Conservation (phyloP, 2,888 invertebrate species). For the Cenopis cana region DNA sequence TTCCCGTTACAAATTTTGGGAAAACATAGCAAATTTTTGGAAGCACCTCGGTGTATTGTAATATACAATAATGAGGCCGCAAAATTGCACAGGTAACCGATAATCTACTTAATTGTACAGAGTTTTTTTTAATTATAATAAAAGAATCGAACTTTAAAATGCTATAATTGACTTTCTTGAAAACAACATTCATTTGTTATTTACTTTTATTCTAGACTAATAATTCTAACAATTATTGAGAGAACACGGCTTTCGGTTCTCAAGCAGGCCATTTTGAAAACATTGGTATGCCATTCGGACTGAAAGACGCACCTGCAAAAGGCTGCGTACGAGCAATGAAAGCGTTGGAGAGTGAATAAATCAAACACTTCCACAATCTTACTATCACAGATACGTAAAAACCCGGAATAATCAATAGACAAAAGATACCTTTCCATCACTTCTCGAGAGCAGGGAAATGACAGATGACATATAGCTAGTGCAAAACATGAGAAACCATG, state of each 20-base stretch:
- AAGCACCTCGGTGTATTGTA: background rate
- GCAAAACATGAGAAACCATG: slow-evolving; percentile 36
- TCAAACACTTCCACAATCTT: slow-evolving; percentile 24
- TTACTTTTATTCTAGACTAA: background rate
- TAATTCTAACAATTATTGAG: background rate
- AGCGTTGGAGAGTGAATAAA: slow-evolving; percentile 40
- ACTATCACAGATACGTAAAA: slow-evolving; percentile 37
- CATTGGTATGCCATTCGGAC: background rate
- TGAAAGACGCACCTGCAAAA: background rate
- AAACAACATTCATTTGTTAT: background rate
- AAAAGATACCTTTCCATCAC: slow-evolving; percentile 40
- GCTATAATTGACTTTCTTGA: background rate
- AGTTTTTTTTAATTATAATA: no score
- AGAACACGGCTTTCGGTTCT: background rate
- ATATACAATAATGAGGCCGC: no score
- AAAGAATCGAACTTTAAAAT: background rate
- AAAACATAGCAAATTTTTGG: background rate
- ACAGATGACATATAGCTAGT: slow-evolving; percentile 17
- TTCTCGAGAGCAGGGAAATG: slow-evolving; percentile 40
- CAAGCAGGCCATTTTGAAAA: background rate
- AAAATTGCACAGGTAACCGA: no score
- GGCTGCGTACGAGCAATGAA: slow-evolving; percentile 12
- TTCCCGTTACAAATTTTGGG: background rate
- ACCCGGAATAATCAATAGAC: slow-evolving; percentile 44
- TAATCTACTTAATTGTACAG: no score